These are phyloP conservation scores for Platyscapa corneri DNA, from an alignment of 1,140 invertebrate species.

Conservation along the genomic window DNA sequence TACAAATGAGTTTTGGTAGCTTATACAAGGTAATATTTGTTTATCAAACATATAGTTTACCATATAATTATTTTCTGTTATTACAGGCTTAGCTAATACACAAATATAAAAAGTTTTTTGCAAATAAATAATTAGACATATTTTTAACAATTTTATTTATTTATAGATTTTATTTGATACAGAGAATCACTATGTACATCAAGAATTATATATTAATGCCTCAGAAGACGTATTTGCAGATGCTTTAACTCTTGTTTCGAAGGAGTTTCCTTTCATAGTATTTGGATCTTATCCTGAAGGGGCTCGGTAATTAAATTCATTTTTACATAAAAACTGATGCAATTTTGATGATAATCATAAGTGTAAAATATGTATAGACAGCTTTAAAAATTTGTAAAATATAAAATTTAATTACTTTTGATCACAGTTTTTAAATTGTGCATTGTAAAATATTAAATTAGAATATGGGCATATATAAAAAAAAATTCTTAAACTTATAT, in stretches of 20 bases:
- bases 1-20: constrained; percentile 77
- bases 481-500: too few species aligned
- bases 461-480: too few species aligned
- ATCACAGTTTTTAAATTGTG: neutral
- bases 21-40: constrained; percentile 67
- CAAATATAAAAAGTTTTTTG: too few species aligned
- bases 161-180: constrained; percentile 67
- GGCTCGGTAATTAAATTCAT: constrained; percentile 26
- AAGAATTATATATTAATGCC: constrained; percentile 70
- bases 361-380: too few species aligned
- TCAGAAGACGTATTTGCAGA: constrained; percentile 72
- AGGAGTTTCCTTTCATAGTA: constrained; percentile 71
- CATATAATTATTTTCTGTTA: too few species aligned
- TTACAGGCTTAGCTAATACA: too few species aligned
- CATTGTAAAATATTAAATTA: too few species aligned
- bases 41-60: constrained; percentile 5
- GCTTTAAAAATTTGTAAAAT: too few species aligned
- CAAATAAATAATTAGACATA: too few species aligned
- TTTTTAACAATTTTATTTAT: neutral
- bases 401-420: neutral
- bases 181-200: constrained; percentile 67
- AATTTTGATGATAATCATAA: too few species aligned
- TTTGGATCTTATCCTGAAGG: constrained; percentile 76
- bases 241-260: constrained; percentile 68
- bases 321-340: too few species aligned